Conservation (phyloP, 2,797 vertebrate species). For the Antrozous pallidus region DNA sequence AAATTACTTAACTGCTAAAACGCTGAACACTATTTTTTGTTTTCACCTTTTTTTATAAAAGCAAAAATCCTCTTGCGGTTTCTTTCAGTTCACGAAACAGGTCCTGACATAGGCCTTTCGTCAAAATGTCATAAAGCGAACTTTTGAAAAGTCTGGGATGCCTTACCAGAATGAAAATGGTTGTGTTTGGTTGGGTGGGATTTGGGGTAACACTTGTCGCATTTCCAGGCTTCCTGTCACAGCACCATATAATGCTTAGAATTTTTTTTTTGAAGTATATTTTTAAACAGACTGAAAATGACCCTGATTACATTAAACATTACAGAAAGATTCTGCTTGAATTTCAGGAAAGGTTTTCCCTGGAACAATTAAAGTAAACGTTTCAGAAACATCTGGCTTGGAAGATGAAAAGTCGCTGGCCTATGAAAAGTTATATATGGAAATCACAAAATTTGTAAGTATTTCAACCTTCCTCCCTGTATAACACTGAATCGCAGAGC, state of each 20-base stretch:
- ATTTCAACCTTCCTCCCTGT: not conserved
- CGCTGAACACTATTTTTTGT: accelerated
- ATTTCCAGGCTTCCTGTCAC: not conserved
- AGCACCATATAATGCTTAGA: not conserved
- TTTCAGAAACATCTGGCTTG: accelerated
- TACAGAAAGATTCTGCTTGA: constrained; percentile 51
- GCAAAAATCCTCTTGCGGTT: not conserved
- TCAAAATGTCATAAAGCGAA: not conserved
- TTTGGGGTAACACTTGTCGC: not conserved
- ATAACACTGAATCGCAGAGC: not conserved
- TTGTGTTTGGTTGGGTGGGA: not conserved
- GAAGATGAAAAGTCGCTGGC: accelerated
- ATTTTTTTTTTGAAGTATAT: not conserved
- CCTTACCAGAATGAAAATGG: not conserved
- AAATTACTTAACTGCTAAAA: not conserved
- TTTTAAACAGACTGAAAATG: constrained; percentile 4
- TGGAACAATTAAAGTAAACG: accelerated
- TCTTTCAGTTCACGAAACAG: not conserved
- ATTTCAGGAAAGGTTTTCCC: constrained; percentile 76
- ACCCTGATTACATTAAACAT: not conserved
- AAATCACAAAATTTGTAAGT: constrained; percentile 43
- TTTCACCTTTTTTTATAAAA: not conserved
- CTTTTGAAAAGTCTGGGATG: not conserved
- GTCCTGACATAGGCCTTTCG: not conserved
- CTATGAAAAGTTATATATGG: accelerated